Evolutionary conservation across 2,797 vertebrate genomes (phyloP).

Genomic region (Coregonus suidteri): DNA sequence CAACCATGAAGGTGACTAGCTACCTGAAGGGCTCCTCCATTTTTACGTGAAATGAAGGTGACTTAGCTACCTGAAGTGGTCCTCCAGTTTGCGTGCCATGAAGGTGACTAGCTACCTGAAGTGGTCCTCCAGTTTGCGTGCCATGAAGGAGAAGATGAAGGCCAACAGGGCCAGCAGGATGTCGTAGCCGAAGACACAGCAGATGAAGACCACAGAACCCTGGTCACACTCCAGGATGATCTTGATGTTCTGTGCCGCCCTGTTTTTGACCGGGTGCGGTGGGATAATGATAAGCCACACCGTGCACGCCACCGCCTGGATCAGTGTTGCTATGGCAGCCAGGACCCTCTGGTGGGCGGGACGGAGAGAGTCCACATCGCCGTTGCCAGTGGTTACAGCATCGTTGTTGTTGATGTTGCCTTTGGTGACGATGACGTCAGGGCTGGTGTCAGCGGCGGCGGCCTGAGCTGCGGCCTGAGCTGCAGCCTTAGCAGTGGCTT

Average conservation of each 20-base stretch:
- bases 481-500: constrained; percentile 71
- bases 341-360: constrained; percentile 76
- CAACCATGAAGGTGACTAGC: too few relatives aligned
- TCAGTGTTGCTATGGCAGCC: constrained; percentile 68
- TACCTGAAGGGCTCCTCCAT: too few relatives aligned
- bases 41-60: too few relatives aligned
- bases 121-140: constrained; percentile 82
- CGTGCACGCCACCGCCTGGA: constrained; percentile 72
- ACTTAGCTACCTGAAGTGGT: constrained; percentile 45
- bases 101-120: constrained; percentile 75
- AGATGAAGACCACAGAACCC: constrained; percentile 83
- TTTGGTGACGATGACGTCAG: constrained; percentile 67
- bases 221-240: constrained; percentile 86
- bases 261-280: constrained; percentile 81
- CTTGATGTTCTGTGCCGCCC: constrained; percentile 82
- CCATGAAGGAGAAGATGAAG: constrained; percentile 81
- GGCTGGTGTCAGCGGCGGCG: constrained; percentile 59
- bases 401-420: constrained; percentile 29
- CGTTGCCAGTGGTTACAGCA: constrained; percentile 29
- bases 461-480: constrained; percentile 60
- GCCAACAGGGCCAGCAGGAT: constrained; percentile 80
- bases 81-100: constrained; percentile 78
- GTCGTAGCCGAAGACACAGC: constrained; percentile 82
- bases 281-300: constrained; percentile 80
- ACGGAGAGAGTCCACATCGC: constrained; percentile 65